phyloP scores from a whole-genome alignment of 1,140 invertebrate genomes.

The Heterodera carotae region DNA sequence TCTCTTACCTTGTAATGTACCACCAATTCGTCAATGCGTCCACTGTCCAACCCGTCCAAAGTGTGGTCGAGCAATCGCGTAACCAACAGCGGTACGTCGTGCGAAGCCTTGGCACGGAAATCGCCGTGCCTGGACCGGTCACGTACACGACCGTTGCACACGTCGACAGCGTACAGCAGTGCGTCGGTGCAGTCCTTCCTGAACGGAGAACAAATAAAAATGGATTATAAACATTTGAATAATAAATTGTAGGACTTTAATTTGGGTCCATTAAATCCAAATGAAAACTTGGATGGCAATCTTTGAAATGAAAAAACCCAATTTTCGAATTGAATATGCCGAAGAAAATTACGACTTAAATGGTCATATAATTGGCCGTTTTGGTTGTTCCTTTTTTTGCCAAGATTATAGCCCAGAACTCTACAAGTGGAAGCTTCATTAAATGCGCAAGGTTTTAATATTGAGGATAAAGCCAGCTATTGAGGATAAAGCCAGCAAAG shows the following conservation, averaged over 20 bases:
- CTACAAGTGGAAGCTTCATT: too few relatives aligned
- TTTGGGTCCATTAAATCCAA: not conserved
- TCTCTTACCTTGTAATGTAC: conserved; percentile 48
- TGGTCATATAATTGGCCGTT: too few relatives aligned
- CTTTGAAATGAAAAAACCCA: too few relatives aligned
- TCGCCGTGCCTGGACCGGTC: conserved; percentile 14
- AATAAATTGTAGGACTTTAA: too few relatives aligned
- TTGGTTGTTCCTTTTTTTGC: too few relatives aligned
- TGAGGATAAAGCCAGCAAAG: too few relatives aligned
- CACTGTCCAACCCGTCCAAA: conserved; percentile 40
- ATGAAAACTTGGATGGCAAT: not conserved
- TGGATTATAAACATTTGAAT: not conserved
- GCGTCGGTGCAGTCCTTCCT: conserved; percentile 50
- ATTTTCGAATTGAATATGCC: not conserved
- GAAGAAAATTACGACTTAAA: too few relatives aligned
- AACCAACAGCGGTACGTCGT: conserved; percentile 55
- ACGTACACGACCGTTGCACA: conserved; percentile 45
- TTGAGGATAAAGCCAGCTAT: too few relatives aligned
- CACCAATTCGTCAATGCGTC: conserved; percentile 46
- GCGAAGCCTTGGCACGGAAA: conserved; percentile 20
- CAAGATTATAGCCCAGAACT: too few relatives aligned
- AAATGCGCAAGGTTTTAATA: too few relatives aligned
- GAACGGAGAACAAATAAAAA: conserved; percentile 29
- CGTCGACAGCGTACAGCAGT: conserved; percentile 52
- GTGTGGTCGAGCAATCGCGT: conserved; percentile 45